phyloP scores from a whole-genome alignment of 2,888 invertebrate genomes.

The Ceratothoa steindachneri region DNA sequence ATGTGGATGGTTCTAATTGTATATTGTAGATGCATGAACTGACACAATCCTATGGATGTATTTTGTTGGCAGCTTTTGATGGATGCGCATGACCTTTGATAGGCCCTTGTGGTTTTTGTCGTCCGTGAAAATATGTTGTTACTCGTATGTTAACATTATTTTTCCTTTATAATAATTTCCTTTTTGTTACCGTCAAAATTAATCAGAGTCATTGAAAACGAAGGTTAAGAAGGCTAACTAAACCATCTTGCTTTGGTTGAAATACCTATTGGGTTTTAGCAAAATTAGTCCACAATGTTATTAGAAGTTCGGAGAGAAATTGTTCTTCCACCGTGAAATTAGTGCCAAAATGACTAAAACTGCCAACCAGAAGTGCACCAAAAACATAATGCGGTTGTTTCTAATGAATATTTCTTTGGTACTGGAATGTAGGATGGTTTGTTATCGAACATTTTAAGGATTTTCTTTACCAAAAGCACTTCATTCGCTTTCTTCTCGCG shows the following conservation, averaged over 20 bases:
- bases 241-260: not conserved
- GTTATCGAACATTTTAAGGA: too few relatives aligned
- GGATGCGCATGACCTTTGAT: too few relatives aligned
- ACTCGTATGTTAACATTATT: too few relatives aligned
- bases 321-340: constrained; percentile 87
- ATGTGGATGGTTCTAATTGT: too few relatives aligned
- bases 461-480: too few relatives aligned
- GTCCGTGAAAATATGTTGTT: too few relatives aligned
- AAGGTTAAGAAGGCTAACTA: not conserved
- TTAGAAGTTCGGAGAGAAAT: constrained; percentile 78
- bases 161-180: not conserved
- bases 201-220: not conserved
- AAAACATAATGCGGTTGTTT: constrained; percentile 87
- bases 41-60: too few relatives aligned
- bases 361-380: constrained; percentile 82
- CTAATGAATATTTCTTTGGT: constrained; percentile 86
- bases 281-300: constrained; percentile 55
- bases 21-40: too few relatives aligned
- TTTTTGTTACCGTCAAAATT: not conserved
- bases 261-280: constrained; percentile 45
- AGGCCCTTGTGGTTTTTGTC: too few relatives aligned
- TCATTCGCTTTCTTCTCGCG: too few relatives aligned
- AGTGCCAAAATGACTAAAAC: constrained; percentile 63
- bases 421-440: too few relatives aligned
- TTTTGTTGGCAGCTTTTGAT: too few relatives aligned